These are phyloP conservation scores for Amphiduros pacificus DNA, from an alignment of 2,888 invertebrate genomes.

Conservation along the genomic window DNA sequence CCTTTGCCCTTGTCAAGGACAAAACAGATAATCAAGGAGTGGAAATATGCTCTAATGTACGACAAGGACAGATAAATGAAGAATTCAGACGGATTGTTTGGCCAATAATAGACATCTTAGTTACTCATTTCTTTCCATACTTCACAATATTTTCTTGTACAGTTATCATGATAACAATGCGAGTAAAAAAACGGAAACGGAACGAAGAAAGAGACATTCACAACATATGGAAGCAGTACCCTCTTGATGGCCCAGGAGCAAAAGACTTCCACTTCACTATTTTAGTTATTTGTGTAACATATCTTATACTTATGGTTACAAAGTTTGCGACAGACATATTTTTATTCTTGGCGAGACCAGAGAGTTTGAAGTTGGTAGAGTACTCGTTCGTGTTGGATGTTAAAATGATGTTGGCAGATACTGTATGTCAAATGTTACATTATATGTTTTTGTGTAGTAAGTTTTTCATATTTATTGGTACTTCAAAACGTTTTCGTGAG, in stretches of 20 bases:
- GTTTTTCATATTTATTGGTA: slow-evolving; percentile 33
- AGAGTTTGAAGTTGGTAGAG: slow-evolving; percentile 9
- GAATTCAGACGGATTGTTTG: slow-evolving; percentile 43
- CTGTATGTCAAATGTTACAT: slow-evolving; percentile 26
- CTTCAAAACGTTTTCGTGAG: slow-evolving; percentile 4
- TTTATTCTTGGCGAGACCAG: slow-evolving; percentile 16
- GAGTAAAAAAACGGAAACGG: slow-evolving; percentile 5
- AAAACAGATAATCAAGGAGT: slow-evolving; percentile 24
- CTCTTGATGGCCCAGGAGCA: slow-evolving; percentile 30
- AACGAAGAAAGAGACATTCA: slow-evolving; percentile 18
- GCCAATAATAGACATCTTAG: slow-evolving; percentile 45
- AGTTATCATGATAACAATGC: slow-evolving; percentile 32
- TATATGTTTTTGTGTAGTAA: slow-evolving; percentile 38
- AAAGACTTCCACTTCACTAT: slow-evolving; percentile 31
- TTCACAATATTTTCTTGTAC: slow-evolving; percentile 35
- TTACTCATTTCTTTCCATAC: slow-evolving; percentile 44
- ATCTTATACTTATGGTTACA: slow-evolving; percentile 32
- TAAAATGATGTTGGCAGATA: slow-evolving; percentile 21
- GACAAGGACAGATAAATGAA: slow-evolving; percentile 24
- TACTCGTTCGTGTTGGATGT: slow-evolving; percentile 9
- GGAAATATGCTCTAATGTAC: slow-evolving; percentile 25
- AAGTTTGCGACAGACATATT: slow-evolving; percentile 31
- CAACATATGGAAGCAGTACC: slow-evolving; percentile 33
- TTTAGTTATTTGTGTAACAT: slow-evolving; percentile 27
- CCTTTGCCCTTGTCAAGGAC: slow-evolving; percentile 40